phyloP scores from a whole-genome alignment of 2,113 vertebrate species.

The Leucoraja erinaceus region DNA sequence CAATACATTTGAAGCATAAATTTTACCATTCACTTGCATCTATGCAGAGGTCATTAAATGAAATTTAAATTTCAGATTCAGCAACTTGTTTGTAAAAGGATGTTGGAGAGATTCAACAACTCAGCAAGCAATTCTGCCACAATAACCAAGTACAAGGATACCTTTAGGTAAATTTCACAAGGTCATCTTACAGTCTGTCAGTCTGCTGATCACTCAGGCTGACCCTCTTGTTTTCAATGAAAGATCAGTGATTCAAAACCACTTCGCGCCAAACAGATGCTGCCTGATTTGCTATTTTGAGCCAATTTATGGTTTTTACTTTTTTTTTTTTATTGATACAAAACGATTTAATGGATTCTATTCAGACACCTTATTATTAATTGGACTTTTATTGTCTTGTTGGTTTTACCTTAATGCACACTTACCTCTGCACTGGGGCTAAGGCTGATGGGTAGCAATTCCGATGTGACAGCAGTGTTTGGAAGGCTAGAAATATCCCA shows the following conservation, averaged over 20 bases:
- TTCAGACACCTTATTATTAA: not conserved
- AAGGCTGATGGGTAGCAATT: slow-evolving; percentile 82
- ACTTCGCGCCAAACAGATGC: too few relatives aligned
- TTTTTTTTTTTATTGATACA: too few relatives aligned
- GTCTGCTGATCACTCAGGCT: not conserved
- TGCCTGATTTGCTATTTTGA: too few relatives aligned
- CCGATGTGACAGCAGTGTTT: slow-evolving; percentile 81
- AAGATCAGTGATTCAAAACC: too few relatives aligned
- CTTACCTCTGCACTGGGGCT: slow-evolving; percentile 85
- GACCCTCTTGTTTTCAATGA: not conserved
- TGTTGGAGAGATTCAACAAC: not conserved
- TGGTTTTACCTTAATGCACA: not conserved
- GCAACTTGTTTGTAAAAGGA: not conserved
- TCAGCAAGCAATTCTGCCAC: not conserved
- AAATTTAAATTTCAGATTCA: not conserved
- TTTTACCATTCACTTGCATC: not conserved
- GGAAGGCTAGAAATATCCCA: slow-evolving; percentile 94
- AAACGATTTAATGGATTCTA: not conserved
- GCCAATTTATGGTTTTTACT: too few relatives aligned
- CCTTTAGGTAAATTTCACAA: not conserved
- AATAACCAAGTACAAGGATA: not conserved
- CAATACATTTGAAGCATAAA: not conserved
- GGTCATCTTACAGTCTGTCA: not conserved
- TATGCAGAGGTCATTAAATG: not conserved
- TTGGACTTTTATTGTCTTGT: not conserved